Evolutionary conservation across 1,140 invertebrate genomes (phyloP), one percentile per base, ranked within the genome.

Genomic region (Grapholita molesta): DNA sequence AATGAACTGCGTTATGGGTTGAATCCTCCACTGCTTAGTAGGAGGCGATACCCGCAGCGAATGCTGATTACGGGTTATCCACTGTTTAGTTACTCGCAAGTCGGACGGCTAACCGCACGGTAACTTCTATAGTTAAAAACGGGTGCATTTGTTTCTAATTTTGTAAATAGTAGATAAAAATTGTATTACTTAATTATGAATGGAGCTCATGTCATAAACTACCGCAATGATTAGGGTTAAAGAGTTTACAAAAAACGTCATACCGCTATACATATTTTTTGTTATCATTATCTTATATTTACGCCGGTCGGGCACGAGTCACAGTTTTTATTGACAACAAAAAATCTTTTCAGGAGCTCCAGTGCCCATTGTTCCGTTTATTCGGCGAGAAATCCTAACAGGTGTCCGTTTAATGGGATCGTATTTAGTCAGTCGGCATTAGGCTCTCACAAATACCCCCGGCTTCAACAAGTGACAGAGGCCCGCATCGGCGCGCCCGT

Each of bases 401-500:
- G 78, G 80, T 81, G 79, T 71, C 35, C 67, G 42, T 23, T 72
- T 78, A 75, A 72, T 73, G 70, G 38, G 68, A 57, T 65, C 70
- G 73, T 73, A 74, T 71, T 70, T 61, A 65, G 66, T 28, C 65
- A 68, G 53, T 72, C 69, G 67, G 69, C 69, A 21, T 48, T 48
- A 69, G 57, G 55, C 66, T 38, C 66, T 12, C 68, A 66, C 64
- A 38, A 38, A 68, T 55, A 68, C 24, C 35, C 42, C 42, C 28
- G 53, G 53, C 33, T 23, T 65, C 64, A 65, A 65, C 67, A 33
- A 70, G 33, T 69, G 48, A 71, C 72, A 71, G 64, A 53, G 23
- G 68, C 85, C 85, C 85, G 85, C 84, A 87, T 80, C 70, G 64
- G 75, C 64, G 48, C 66, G 79, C 84, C 85, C 85, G 76, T 84